phyloP scores from a whole-genome alignment of 92 coral and sea anemone species.

The Ricordea florida region DNA sequence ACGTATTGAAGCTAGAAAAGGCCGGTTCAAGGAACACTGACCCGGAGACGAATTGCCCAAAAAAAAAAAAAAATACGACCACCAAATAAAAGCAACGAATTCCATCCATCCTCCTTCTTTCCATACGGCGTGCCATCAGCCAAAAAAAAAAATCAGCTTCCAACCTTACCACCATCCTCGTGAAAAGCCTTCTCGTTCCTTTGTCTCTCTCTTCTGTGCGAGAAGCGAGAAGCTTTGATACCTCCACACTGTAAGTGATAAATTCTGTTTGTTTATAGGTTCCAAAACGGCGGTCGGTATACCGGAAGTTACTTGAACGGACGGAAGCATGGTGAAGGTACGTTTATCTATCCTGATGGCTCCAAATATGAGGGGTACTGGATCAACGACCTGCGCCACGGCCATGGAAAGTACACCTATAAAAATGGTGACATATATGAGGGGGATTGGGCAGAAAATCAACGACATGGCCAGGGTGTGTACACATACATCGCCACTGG shows the following conservation, averaged over 20 bases:
- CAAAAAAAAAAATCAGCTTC: no score
- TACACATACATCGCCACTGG: constrained; percentile 90
- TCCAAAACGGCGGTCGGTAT: constrained; percentile 84
- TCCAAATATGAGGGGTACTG: constrained; percentile 93
- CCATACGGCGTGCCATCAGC: no score
- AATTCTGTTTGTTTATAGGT: constrained; percentile 33
- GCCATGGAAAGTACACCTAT: constrained; percentile 88
- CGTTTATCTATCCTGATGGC: constrained; percentile 92
- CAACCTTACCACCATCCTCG: no score
- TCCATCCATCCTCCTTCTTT: no score
- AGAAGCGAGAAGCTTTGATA: no score
- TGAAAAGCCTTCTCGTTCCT: no score
- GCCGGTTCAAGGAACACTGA: no score
- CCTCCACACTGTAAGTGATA: background rate
- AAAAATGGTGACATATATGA: constrained; percentile 94
- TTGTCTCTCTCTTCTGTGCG: no score
- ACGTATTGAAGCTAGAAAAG: no score
- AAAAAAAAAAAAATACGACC: no score
- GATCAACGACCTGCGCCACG: constrained; percentile 92
- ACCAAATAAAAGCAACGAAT: no score
- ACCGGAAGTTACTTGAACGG: constrained; percentile 91
- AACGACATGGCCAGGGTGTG: constrained; percentile 91
- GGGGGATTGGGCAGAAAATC: constrained; percentile 97
- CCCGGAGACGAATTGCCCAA: no score
- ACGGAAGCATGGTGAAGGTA: constrained; percentile 92